phyloP scores from a whole-genome alignment of 2,113 vertebrate genomes.

The Pygoscelis antarcticus region DNA sequence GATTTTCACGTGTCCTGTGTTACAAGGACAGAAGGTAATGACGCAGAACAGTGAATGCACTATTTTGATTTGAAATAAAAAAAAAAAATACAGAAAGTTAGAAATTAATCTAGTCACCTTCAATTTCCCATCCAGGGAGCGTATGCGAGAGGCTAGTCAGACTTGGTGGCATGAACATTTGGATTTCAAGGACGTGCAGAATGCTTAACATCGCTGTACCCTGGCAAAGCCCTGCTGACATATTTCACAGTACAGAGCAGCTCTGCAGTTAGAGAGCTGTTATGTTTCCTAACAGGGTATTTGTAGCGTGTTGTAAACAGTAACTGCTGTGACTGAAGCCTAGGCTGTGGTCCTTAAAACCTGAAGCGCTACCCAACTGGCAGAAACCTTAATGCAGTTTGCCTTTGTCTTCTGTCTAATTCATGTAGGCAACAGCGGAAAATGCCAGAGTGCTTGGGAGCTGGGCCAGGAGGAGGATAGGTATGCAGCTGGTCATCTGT shows the following conservation, averaged over 20 bases:
- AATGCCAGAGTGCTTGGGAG: constrained; percentile 49
- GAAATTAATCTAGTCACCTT: neutral
- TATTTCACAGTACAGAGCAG: neutral
- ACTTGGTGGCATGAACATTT: neutral
- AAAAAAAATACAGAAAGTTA: neutral
- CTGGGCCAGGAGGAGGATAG: constrained; percentile 53
- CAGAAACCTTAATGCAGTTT: constrained; percentile 12
- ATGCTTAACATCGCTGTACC: neutral
- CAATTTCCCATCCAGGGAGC: neutral
- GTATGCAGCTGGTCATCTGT: constrained; percentile 42
- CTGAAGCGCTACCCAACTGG: neutral
- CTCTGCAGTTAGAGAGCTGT: constrained; percentile 12
- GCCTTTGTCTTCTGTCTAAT: constrained; percentile 37
- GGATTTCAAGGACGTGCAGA: neutral
- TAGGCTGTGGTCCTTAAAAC: constrained; percentile 4
- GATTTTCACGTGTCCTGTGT: neutral
- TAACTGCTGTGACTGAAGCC: constrained; percentile 19
- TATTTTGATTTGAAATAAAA: neutral
- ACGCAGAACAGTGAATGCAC: neutral
- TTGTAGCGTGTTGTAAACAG: constrained; percentile 48
- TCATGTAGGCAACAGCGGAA: neutral
- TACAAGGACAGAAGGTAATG: neutral
- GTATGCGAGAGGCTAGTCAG: neutral
- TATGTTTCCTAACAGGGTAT: constrained; percentile 22
- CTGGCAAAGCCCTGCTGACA: neutral